phyloP scores from a whole-genome alignment of 2,797 vertebrate genomes.

The Sebastes steindachneri region DNA sequence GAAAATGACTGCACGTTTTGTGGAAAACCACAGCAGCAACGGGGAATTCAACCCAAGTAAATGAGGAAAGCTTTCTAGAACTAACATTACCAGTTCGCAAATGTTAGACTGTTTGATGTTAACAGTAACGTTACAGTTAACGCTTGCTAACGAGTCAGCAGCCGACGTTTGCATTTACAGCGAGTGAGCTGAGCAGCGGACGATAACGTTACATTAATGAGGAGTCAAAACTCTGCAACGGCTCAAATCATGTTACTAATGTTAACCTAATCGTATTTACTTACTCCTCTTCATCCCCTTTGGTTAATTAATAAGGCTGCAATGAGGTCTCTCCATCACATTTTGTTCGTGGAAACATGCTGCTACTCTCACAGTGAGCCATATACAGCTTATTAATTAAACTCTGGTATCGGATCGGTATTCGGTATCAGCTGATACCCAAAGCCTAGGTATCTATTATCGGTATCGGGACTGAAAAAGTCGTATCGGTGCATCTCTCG shows the following conservation, averaged over 20 bases:
- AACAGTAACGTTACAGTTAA: not conserved
- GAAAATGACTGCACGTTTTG: too few species aligned
- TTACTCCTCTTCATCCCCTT: not conserved
- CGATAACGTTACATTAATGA: too few species aligned
- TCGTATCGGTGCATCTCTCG: not conserved
- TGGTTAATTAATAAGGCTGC: not conserved
- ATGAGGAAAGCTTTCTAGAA: not conserved
- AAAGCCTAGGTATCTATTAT: not conserved
- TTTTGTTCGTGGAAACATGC: not conserved
- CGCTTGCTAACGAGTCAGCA: not conserved
- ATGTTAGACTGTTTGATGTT: not conserved
- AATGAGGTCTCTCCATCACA: too few species aligned
- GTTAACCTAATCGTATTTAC: not conserved
- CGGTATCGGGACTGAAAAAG: not conserved
- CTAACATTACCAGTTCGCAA: rapidly evolving
- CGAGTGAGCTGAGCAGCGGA: rapidly evolving
- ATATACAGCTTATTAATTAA: not conserved
- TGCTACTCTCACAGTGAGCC: not conserved
- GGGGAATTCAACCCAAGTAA: too few species aligned
- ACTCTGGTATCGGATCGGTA: rapidly evolving
- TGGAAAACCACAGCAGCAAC: rapidly evolving
- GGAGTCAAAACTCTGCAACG: too few species aligned
- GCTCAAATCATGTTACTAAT: too few species aligned
- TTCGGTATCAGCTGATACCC: rapidly evolving
- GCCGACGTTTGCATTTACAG: too few species aligned